Base-by-base conservation (phyloP, 2,888 invertebrate genomes). In the Lasioglossum oenotherae region DNA sequence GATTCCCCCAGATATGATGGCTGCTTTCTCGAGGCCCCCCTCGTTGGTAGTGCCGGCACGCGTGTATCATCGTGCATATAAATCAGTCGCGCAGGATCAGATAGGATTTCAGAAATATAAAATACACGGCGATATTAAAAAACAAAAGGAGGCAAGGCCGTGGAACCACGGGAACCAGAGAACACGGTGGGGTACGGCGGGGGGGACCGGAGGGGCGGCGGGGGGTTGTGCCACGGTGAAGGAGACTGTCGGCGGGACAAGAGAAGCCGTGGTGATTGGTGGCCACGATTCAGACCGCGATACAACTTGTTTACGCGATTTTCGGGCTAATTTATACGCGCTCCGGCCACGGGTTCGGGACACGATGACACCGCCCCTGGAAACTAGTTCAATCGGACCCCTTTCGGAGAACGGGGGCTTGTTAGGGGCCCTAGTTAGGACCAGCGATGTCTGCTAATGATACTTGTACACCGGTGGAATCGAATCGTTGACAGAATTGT, bases 61-160 rank as follows among this genome's bases (percentile, higher is more conserved):
- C 94, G 94, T 94, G 94, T 93, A 94, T 95, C 94, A 94, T 95
- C 94, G 92, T 91, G 94, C 94, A 93, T 94, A 95, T 95, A 95
- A 95, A 95, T 95, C 94, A 95, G 93, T 92, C 93, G 89, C 83
- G 89, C 90, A 92, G 93, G 92, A 95, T 95, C 95, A 95, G 95
- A 95, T 95, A 94, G 93, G 93, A 93, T 94, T 93, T 92, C 93
- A 94, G 93, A 94, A 93, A 94, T 94, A 94, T 94, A 94, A 94
- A 94, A 94, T 94, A 93, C 93, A 92, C 93, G 89, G 92, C 91
- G 92, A 94, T 93, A 93, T 94, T 90, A 90, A 92, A 93, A 92
- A 92, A 92, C 87, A 92, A 92, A 92, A 89, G 89, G 83, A 87
- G 84, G 74, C 80, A 84, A 88, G 82, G 84, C 77, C 78, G 83